These are phyloP conservation scores for Channa maculata DNA, from an alignment of 2,113 vertebrate genomes.

Conservation along the genomic window DNA sequence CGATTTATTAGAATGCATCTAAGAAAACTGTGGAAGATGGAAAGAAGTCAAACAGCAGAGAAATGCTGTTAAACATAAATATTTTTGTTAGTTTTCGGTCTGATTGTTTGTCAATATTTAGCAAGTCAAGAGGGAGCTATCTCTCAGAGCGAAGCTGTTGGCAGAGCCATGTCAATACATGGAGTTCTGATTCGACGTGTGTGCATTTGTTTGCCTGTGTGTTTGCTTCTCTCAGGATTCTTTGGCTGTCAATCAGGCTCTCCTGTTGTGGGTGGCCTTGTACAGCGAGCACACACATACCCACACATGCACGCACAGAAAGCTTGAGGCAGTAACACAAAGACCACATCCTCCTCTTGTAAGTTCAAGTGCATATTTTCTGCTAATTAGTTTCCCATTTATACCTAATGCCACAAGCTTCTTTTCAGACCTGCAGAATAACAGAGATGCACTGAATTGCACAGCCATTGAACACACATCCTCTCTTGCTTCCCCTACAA, in stretches of 20 bases:
- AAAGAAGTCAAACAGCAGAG: not conserved
- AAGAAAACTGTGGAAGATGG: not conserved
- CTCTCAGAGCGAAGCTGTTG: conserved; percentile 26
- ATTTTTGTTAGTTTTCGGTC: not conserved
- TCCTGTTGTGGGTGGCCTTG: conserved; percentile 53
- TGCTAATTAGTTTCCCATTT: conserved; percentile 73
- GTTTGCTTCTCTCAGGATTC: conserved; percentile 26
- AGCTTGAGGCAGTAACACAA: conserved; percentile 45
- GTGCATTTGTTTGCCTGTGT: conserved; percentile 13
- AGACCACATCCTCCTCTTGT: conserved; percentile 43
- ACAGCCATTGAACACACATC: conserved; percentile 6
- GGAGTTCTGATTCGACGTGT: conserved; percentile 15
- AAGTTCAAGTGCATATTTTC: conserved; percentile 59
- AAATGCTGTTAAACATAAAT: conserved; percentile 4
- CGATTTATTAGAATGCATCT: not conserved
- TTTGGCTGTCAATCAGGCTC: conserved; percentile 45
- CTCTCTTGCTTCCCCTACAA: conserved; percentile 20
- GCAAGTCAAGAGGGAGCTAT: conserved; percentile 5
- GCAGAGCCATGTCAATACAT: conserved; percentile 3
- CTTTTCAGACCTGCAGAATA: conserved; percentile 41
- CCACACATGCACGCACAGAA: conserved; percentile 11
- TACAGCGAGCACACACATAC: not conserved
- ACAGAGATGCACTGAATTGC: conserved; percentile 35
- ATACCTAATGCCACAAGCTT: conserved; percentile 45
- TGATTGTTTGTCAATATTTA: not conserved